phyloP scores from a whole-genome alignment of 2,113 vertebrate genomes.

The Conger conger region DNA sequence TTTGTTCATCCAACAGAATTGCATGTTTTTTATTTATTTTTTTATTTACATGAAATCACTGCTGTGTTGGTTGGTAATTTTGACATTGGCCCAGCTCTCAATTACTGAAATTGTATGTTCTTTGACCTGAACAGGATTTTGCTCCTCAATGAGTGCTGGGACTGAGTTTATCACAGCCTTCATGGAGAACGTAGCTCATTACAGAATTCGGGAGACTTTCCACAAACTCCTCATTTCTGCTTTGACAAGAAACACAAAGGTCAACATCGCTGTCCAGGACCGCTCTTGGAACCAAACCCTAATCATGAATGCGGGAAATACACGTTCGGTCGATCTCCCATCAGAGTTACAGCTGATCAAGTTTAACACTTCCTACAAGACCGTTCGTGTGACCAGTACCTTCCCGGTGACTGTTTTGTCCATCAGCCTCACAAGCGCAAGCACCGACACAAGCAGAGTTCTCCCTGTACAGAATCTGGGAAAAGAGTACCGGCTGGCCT shows the following conservation, averaged over 20 bases:
- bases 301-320: fast-evolving
- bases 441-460: slow-evolving; percentile 52
- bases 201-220: fast-evolving
- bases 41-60: neutral
- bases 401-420: slow-evolving; percentile 37
- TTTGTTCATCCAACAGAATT: neutral
- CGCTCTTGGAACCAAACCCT: fast-evolving
- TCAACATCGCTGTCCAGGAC: fast-evolving
- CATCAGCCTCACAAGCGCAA: slow-evolving; percentile 27
- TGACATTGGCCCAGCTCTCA: neutral
- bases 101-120: neutral
- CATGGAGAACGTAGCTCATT: slow-evolving; percentile 68
- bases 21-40: neutral
- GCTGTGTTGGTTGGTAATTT: neutral
- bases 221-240: slow-evolving; percentile 44
- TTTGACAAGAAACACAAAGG: fast-evolving
- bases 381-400: slow-evolving; percentile 34
- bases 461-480: slow-evolving; percentile 39
- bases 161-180: slow-evolving; percentile 50
- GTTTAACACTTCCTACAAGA: fast-evolving
- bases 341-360: slow-evolving; percentile 28
- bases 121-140: slow-evolving; percentile 22
- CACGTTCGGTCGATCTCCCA: fast-evolving
- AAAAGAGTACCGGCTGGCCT: slow-evolving; percentile 42
- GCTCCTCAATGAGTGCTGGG: slow-evolving; percentile 28